Conservation (phyloP, 2,888 invertebrate genomes). For the Orthonychiurus folsomi region DNA sequence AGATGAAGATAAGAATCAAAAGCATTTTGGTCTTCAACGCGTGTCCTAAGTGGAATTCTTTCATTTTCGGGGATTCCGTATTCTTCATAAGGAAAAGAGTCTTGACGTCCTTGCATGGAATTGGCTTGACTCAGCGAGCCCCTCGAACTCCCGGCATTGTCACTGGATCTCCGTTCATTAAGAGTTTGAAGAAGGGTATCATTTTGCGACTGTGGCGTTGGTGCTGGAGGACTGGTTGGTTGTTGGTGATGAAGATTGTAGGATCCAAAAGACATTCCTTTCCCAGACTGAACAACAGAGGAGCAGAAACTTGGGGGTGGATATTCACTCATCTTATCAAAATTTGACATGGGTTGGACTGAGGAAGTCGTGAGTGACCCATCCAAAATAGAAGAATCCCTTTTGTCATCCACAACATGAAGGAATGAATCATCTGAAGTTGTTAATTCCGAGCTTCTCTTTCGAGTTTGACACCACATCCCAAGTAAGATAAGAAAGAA, state of each 20-base stretch:
- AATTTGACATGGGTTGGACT: constrained; percentile 15
- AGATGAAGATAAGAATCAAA: constrained; percentile 6
- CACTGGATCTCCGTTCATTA: background rate
- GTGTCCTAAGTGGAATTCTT: constrained; percentile 15
- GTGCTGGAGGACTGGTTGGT: background rate
- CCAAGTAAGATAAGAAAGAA: constrained; percentile 24
- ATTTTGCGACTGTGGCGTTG: background rate
- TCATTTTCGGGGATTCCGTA: constrained; percentile 23
- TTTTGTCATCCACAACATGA: constrained; percentile 17
- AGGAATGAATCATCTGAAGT: constrained; percentile 9
- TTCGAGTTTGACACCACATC: constrained; percentile 13
- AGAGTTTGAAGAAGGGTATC: constrained; percentile 9
- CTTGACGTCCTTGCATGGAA: constrained; percentile 4
- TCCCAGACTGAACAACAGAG: constrained; percentile 10
- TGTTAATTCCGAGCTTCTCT: constrained; percentile 1
- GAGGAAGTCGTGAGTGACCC: constrained; percentile 9
- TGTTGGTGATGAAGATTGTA: constrained; percentile 23
- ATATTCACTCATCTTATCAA: background rate
- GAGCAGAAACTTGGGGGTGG: background rate
- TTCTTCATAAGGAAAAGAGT: constrained; percentile 20
- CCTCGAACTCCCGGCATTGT: background rate
- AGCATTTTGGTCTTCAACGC: background rate
- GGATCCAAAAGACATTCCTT: constrained; percentile 23
- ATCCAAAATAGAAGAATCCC: constrained; percentile 9
- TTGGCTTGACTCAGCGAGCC: background rate